Conservation (phyloP, 2,113 vertebrate genomes). For the Mixornis gularis region DNA sequence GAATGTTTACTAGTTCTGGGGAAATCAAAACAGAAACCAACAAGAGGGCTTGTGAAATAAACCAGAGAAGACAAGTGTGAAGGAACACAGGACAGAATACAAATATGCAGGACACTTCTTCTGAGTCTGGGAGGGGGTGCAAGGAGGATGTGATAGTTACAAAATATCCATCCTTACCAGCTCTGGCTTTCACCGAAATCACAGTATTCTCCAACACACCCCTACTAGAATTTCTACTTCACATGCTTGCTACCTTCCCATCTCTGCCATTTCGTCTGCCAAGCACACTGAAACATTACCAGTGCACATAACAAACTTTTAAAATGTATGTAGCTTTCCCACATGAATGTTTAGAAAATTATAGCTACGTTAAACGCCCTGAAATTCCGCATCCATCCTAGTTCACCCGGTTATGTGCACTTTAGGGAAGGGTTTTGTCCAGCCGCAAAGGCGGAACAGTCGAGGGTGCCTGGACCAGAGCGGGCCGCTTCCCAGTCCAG, state of each 20-base stretch:
- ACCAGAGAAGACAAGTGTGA: not conserved
- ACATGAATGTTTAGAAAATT: not conserved
- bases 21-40: not conserved
- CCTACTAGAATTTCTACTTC: not conserved
- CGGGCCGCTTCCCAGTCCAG: not conserved
- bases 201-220: rapidly evolving
- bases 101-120: not conserved
- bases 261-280: not conserved
- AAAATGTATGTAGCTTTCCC: not conserved
- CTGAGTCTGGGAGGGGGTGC: not conserved
- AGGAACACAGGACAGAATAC: not conserved
- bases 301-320: not conserved
- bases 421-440: not conserved
- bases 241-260: not conserved
- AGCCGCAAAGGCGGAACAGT: too few species aligned
- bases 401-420: rapidly evolving
- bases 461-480: rapidly evolving
- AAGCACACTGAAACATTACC: not conserved
- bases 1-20: not conserved
- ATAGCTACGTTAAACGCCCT: rapidly evolving
- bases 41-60: not conserved
- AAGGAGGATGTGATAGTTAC: not conserved
- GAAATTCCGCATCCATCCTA: not conserved
- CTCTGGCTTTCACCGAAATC: not conserved
- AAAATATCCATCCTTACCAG: not conserved